Base-by-base conservation (phyloP, 2,797 vertebrate species). In the Numenius phaeopus region DNA sequence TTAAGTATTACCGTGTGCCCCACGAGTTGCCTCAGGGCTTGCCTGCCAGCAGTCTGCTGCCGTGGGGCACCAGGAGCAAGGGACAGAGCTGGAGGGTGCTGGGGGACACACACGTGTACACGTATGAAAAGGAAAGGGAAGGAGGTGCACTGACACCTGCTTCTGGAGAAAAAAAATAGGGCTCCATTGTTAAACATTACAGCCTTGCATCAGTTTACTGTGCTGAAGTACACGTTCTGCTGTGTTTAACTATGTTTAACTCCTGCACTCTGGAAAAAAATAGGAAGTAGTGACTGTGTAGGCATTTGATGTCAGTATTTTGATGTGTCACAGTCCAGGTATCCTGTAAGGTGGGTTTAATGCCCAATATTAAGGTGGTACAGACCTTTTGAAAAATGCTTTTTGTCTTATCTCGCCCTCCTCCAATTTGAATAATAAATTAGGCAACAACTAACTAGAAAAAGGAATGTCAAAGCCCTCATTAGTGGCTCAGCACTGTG, bases 121-220 rank as follows among this genome's bases (percentile, higher is more conserved):
- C 0, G 1, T 5, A 19, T 0, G 1, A 34, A 37, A 40, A 40
- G 12, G 23, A 22, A 61, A 24, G 34, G 34, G 50, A 34, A 54
- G n/a, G 14, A 26, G 7, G 6, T 42, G 11, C 46, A 50, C 7
- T 4, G 10, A 59, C n/a, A 52, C 24, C 29, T 30, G 11, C 27
- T 79, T 71, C 59, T 18, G n/a, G 24, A 73, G n/a, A 10, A 26
- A 39, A 77, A 37, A 24, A 23, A 17, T 2, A 42, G 14, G 11
- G 29, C n/a, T 84, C 24, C 10, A 2, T 30, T 71, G 59, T 17
- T 84, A 59, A 13, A 24, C 37, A 14, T 58, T 24, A 30, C 34
- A 57, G 40, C 55, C 34, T 49, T 42, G 55, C 79, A 47, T 26
- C 49, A 30, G 44, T 71, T 58, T 21, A 32, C 44, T 19, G 44